Conservation (phyloP, 2,888 invertebrate genomes). For the Eupithecia subfuscata region DNA sequence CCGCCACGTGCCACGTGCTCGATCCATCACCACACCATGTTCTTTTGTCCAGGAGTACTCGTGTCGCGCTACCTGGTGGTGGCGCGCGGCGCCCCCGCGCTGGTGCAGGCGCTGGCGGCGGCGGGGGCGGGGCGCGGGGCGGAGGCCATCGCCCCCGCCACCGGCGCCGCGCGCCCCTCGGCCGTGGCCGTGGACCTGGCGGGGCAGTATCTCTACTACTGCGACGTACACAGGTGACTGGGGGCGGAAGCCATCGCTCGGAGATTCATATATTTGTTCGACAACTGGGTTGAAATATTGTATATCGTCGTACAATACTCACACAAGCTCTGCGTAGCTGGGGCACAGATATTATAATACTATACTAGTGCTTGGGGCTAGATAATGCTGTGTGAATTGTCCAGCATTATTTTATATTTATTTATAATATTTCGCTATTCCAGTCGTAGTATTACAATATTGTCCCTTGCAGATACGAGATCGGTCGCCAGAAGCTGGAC, state of each 20-base stretch:
- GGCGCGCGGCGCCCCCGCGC: slow-evolving; percentile 83
- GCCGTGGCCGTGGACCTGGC: slow-evolving; percentile 88
- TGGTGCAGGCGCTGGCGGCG: slow-evolving; percentile 86
- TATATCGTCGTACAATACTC: too few species aligned
- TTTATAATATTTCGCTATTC: too few species aligned
- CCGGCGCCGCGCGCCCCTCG: slow-evolving; percentile 86
- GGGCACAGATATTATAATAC: too few species aligned
- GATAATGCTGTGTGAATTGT: too few species aligned
- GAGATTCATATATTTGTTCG: too few species aligned
- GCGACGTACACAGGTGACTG: slow-evolving; percentile 72
- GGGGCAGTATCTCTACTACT: slow-evolving; percentile 86
- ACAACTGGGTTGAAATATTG: too few species aligned
- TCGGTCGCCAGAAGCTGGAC: slow-evolving; percentile 86
- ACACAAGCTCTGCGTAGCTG: too few species aligned
- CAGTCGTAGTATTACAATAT: too few species aligned
- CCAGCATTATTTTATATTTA: too few species aligned
- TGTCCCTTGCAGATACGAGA: slow-evolving; percentile 76
- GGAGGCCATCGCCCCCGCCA: slow-evolving; percentile 89
- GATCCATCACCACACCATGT: not conserved
- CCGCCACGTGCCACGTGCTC: too few species aligned
- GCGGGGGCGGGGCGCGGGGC: slow-evolving; percentile 66
- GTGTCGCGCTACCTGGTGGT: slow-evolving; percentile 85
- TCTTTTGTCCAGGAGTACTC: slow-evolving; percentile 74
- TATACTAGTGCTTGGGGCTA: too few species aligned
- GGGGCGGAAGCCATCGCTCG: not conserved